Evolutionary conservation across 2,797 vertebrate genomes (phyloP).

Genomic region (Eulemur mongoz): DNA sequence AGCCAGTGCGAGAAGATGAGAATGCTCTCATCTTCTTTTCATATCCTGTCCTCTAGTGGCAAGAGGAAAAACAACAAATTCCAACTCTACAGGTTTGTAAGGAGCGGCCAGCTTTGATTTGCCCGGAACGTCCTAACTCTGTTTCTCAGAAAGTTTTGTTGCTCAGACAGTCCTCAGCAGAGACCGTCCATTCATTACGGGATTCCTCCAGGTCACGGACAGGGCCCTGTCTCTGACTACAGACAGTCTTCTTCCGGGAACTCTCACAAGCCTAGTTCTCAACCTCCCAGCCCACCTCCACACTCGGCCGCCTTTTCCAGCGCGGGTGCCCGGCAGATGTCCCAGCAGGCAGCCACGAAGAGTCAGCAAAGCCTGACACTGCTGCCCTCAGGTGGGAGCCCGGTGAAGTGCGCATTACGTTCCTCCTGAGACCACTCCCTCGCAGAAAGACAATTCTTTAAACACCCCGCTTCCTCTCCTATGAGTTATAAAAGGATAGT

Average conservation of each 20-base stretch:
- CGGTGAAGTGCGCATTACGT: neutral
- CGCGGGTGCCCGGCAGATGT: neutral
- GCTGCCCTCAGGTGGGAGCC: conserved; percentile 43
- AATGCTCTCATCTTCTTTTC: conserved; percentile 55
- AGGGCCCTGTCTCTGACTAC: neutral
- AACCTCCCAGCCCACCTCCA: neutral
- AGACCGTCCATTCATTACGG: neutral
- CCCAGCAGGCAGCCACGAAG: neutral
- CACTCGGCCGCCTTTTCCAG: neutral
- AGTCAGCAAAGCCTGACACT: neutral
- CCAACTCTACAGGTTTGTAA: neutral
- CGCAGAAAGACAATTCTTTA: neutral
- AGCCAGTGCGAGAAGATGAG: neutral
- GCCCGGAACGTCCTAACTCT: neutral
- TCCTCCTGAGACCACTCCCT: neutral
- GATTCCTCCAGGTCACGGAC: neutral
- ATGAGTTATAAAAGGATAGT: conserved; percentile 7
- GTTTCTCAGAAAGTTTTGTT: neutral
- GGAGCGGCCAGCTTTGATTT: neutral
- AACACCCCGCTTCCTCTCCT: neutral
- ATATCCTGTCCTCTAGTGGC: conserved; percentile 71
- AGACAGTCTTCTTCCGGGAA: neutral
- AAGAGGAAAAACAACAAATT: conserved; percentile 7
- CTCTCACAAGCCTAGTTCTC: neutral
- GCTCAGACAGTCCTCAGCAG: neutral